Base-by-base conservation (phyloP, 1,140 invertebrate genomes). In the Cotesia vestalis region DNA sequence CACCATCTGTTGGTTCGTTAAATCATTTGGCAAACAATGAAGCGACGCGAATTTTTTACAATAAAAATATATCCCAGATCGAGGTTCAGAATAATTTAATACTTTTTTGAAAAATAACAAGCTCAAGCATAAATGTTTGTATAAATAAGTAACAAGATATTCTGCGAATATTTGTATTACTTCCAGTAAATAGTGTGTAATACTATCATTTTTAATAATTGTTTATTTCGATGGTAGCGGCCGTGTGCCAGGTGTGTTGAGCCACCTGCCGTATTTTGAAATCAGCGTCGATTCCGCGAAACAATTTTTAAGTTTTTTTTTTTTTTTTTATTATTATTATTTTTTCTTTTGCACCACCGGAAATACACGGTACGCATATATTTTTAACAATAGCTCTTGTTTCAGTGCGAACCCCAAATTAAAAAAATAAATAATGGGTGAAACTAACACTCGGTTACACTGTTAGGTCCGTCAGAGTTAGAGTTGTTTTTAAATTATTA, bases 1-100 rank as follows among this genome's bases (percentile, higher is more conserved):
- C 76, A 79, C 77, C 82, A 83, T 80, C 78, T 82, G 80, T 78
- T 79, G 73, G 69, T 46, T 46, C 40, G 40, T 46, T 46, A 9
- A 46, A 46, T 46, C 40, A 46, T 11, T 9, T 46, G 40, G 40
- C 6, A 46, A 46, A 46, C 11, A 46, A 69, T 61, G 20, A 20
- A 9, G 9, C 60, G 60, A 20, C 55, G 60, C 60, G 34, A 61
- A 61, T 61, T 61, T 20, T 27, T 27, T 27, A 27, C 27, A 27
- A 27, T 6, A 12, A 20, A 12, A 61, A 61, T 27, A 34, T 61
- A 12, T 11, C 34, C 20, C 34, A 5, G 60, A 20, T 61, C 9
- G 60, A 12, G 34, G 11, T 3, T 6, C 11, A 46, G 1, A 46
- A 46, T 46, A 46, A 9, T 46, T 46, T 9, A 46, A 46, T 46